These are phyloP conservation scores for Chymomyza fuscimana DNA, from an alignment of 2,888 invertebrate genomes.

Conservation along the genomic window DNA sequence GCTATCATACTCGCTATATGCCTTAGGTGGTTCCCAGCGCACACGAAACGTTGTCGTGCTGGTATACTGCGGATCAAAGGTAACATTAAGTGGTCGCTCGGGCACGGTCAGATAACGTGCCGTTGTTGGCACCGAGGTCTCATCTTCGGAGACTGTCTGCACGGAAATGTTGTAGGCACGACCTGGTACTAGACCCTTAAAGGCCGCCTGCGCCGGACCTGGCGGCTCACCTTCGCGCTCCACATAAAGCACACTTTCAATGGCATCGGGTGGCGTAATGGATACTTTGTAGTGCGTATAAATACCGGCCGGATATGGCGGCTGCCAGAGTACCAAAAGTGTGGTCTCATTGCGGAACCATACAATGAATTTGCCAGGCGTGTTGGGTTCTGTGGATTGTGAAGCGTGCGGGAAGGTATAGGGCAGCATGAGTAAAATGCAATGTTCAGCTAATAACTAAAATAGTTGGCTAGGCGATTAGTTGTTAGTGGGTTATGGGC, in stretches of 20 bases:
- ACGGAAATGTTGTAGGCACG: constrained; percentile 96
- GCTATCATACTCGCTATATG: constrained; percentile 93
- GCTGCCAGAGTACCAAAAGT: constrained; percentile 95
- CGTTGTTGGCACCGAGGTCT: constrained; percentile 93
- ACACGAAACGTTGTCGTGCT: constrained; percentile 90
- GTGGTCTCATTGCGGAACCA: constrained; percentile 98
- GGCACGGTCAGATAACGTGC: constrained; percentile 96
- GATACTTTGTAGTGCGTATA: constrained; percentile 96
- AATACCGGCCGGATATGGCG: constrained; percentile 95
- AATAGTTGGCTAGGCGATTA: neutral
- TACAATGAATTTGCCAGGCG: constrained; percentile 96
- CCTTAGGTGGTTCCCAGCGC: constrained; percentile 91
- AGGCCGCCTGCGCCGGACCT: constrained; percentile 96
- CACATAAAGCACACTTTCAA: constrained; percentile 93
- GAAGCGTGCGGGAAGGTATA: constrained; percentile 29
- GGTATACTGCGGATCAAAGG: constrained; percentile 86
- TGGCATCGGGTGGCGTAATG: constrained; percentile 93
- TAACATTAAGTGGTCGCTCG: constrained; percentile 90
- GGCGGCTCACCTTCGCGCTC: constrained; percentile 97
- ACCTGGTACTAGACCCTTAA: constrained; percentile 93
- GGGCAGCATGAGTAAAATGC: constrained; percentile 21
- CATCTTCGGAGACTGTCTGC: constrained; percentile 95
- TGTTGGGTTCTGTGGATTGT: constrained; percentile 88
- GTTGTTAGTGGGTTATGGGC: neutral
- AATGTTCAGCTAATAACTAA: constrained; percentile 3